These are phyloP conservation scores for Bubo bubo DNA, from an alignment of 2,113 vertebrate genomes.

Conservation along the genomic window DNA sequence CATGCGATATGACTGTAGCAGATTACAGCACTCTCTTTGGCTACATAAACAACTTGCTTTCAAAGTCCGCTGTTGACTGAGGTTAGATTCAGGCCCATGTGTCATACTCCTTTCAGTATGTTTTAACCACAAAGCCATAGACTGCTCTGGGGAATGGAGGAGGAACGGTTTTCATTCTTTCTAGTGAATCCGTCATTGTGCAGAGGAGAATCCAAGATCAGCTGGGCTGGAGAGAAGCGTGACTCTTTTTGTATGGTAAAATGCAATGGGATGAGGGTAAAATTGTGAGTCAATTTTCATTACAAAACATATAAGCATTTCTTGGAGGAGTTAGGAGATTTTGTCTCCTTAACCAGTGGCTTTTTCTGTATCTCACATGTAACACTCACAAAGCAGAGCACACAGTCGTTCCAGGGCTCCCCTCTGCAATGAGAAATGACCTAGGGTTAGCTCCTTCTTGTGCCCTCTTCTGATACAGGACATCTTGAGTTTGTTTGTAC, in stretches of 20 bases:
- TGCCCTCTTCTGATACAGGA: neutral
- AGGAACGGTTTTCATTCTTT: neutral
- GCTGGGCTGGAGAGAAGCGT: neutral
- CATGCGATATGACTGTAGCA: neutral
- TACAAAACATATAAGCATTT: neutral
- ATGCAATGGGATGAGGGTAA: neutral
- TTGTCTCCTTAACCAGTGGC: neutral
- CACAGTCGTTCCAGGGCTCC: neutral
- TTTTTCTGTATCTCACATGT: neutral
- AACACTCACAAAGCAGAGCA: neutral
- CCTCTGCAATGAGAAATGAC: neutral
- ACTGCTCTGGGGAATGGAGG: neutral
- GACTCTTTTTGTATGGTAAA: neutral
- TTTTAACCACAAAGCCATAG: slow-evolving; percentile 28
- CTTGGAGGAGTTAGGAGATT: neutral
- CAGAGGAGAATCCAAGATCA: neutral
- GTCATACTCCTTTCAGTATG: neutral
- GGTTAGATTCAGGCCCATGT: neutral
- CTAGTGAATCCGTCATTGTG: neutral
- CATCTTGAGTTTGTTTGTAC: neutral
- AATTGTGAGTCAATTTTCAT: neutral
- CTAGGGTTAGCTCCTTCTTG: neutral
- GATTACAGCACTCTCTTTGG: neutral
- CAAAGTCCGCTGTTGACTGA: neutral
- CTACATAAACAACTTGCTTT: neutral